phyloP scores from a whole-genome alignment of 2,888 invertebrate genomes.

The Drosophila cyrtoloma region DNA sequence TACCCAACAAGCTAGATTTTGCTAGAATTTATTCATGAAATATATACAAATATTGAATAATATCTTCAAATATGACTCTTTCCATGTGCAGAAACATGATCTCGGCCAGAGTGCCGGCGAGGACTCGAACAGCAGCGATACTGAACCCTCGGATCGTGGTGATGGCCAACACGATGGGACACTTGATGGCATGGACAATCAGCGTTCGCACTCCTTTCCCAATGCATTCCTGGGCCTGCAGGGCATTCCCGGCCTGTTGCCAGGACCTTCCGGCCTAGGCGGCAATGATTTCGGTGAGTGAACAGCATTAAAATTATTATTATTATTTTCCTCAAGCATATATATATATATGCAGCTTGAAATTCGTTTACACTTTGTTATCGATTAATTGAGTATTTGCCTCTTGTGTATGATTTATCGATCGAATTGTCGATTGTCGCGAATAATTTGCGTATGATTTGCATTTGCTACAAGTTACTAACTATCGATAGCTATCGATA shows the following conservation, averaged over 20 bases:
- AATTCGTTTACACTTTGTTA: slow-evolving; percentile 47
- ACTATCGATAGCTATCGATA: slow-evolving; percentile 71
- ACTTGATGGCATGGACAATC: slow-evolving; percentile 88
- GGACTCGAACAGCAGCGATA: slow-evolving; percentile 94
- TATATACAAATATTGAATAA: rapidly evolving
- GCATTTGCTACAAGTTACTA: slow-evolving; percentile 74
- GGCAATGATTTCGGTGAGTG: slow-evolving; percentile 93
- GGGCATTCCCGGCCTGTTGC: slow-evolving; percentile 92
- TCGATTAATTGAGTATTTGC: slow-evolving; percentile 56
- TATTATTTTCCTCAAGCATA: background rate
- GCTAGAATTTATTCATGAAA: too few species aligned
- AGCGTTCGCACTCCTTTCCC: slow-evolving; percentile 91
- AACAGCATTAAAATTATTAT: background rate
- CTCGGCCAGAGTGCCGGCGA: slow-evolving; percentile 91
- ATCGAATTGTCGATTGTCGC: slow-evolving; percentile 42
- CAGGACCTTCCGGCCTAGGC: slow-evolving; percentile 94
- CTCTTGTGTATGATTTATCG: slow-evolving; percentile 75
- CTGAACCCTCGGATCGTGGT: slow-evolving; percentile 89
- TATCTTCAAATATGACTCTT: too few species aligned
- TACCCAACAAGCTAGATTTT: background rate
- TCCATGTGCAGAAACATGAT: slow-evolving; percentile 85
- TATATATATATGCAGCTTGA: slow-evolving; percentile 33
- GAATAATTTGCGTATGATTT: slow-evolving; percentile 65
- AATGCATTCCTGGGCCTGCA: slow-evolving; percentile 92
- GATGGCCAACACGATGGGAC: slow-evolving; percentile 88